Conservation (phyloP, 2,888 invertebrate species). For the Oeneis ivallda region DNA sequence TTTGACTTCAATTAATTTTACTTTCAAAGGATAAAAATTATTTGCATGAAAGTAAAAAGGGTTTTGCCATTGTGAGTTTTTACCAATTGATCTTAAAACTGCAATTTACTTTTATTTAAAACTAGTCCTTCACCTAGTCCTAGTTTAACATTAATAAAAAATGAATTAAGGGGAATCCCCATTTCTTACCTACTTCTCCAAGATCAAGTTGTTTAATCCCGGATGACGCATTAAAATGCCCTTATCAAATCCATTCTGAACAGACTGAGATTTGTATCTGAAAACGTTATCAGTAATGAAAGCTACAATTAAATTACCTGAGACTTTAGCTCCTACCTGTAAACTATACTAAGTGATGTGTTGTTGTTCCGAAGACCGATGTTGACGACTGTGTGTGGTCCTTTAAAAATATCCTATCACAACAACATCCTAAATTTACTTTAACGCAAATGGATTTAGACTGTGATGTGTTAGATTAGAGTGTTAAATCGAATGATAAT, state of each 20-base stretch:
- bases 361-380: conserved; percentile 76
- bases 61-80: no score
- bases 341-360: conserved; percentile 77
- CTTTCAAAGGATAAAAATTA: no score
- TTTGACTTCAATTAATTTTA: no score
- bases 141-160: no score
- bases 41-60: no score
- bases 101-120: no score
- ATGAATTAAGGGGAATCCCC: no score
- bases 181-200: no score
- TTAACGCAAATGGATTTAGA: conserved; percentile 44
- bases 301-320: conserved; percentile 55
- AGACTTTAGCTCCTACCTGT: conserved; percentile 72
- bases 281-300: conserved; percentile 9
- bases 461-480: conserved; percentile 45
- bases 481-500: conserved; percentile 38
- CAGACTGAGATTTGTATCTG: background rate
- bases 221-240: background rate
- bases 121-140: no score
- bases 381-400: conserved; percentile 79
- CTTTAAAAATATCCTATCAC: conserved; percentile 47
- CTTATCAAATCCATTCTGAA: background rate
- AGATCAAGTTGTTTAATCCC: background rate
- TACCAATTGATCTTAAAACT: no score
- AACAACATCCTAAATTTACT: conserved; percentile 45